Percentiles rank a stretch among this genome's conserved stretches.
Conservation (phyloP, 1,140 invertebrate genomes). For the Maconellicoccus hirsutus region DNA sequence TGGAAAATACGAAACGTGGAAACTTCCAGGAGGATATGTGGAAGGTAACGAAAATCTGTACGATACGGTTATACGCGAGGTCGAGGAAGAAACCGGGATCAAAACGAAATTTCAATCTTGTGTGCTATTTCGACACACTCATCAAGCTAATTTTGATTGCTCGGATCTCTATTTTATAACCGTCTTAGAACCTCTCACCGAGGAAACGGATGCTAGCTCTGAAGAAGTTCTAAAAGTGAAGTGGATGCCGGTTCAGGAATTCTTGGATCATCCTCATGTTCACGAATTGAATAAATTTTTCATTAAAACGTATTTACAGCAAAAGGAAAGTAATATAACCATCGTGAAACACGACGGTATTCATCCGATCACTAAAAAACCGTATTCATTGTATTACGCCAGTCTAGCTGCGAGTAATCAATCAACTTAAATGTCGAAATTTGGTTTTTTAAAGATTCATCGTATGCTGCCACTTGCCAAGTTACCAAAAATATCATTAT, state of each 20-base stretch:
- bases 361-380: slow-evolving; percentile 1
- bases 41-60: slow-evolving; percentile 72
- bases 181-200: slow-evolving; percentile 51
- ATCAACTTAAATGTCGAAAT: no score
- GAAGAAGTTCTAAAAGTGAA: slow-evolving; percentile 59
- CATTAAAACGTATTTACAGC: slow-evolving; percentile 50
- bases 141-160: slow-evolving; percentile 58
- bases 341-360: not conserved
- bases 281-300: slow-evolving; percentile 58
- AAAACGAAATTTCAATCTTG: slow-evolving; percentile 59
- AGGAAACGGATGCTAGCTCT: slow-evolving; percentile 51
- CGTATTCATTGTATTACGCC: not conserved
- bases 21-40: slow-evolving; percentile 82
- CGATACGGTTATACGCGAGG: slow-evolving; percentile 68
- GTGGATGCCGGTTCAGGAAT: slow-evolving; percentile 74
- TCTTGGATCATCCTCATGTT: slow-evolving; percentile 54
- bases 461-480: no score
- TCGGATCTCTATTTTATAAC: slow-evolving; percentile 75
- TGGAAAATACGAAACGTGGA: slow-evolving; percentile 46
- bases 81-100: slow-evolving; percentile 80
- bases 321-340: slow-evolving; percentile 42
- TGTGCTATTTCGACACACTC: slow-evolving; percentile 62
- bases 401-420: no score
- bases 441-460: no score
- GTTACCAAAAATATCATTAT: no score